Evolutionary conservation across 2,797 vertebrate genomes (phyloP).

Genomic region (Enoplosus armatus): DNA sequence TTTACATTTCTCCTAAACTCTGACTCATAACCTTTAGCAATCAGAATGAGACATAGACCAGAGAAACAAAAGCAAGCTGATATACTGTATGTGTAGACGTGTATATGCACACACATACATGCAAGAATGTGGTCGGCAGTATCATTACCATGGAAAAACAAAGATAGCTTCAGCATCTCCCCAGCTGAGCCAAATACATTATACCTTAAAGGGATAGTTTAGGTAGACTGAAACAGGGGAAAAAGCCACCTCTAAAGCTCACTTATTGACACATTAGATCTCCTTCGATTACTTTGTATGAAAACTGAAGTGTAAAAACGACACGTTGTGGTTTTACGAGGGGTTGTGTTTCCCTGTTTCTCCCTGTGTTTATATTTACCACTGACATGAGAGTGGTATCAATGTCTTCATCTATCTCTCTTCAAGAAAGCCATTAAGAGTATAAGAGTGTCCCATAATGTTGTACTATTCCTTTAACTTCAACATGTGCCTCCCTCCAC

Average conservation of each 20-base stretch:
- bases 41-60: constrained; percentile 40
- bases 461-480: background rate
- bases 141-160: constrained; percentile 17
- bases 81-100: background rate
- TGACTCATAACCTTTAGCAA: constrained; percentile 43
- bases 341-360: background rate
- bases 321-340: background rate
- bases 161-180: background rate
- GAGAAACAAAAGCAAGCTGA: constrained; percentile 20
- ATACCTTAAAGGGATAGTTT: background rate
- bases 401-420: background rate
- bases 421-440: background rate
- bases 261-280: background rate
- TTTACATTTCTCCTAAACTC: constrained; percentile 57
- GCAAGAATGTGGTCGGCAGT: background rate
- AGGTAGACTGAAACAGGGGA: background rate
- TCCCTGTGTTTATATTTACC: no score
- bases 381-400: background rate
- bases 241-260: background rate
- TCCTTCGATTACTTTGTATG: background rate
- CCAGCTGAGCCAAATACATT: background rate
- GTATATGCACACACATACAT: background rate
- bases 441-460: background rate
- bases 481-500: background rate
- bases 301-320: background rate